Conservation (phyloP, 2,888 invertebrate genomes). For the Flexamia atlantica region DNA sequence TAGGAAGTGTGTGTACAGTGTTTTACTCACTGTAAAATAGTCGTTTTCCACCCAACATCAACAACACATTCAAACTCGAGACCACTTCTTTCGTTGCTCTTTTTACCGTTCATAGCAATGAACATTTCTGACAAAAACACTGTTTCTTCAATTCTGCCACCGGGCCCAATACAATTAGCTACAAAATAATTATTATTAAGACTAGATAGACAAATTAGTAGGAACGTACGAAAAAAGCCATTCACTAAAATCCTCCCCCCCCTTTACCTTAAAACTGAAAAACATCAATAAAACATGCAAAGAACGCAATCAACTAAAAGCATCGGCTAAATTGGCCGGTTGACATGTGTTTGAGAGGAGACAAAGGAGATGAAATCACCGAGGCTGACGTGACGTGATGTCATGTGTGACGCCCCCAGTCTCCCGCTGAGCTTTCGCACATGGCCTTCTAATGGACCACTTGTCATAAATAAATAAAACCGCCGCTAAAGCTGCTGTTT, state of each 20-base stretch:
- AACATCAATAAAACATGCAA: conserved; percentile 30
- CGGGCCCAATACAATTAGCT: no score
- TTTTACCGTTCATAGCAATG: no score
- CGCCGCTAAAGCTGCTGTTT: neutral
- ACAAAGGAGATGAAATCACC: conserved; percentile 58
- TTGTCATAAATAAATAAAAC: conserved; percentile 60
- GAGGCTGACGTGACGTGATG: conserved; percentile 43
- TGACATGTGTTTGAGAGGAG: conserved; percentile 55
- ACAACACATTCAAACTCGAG: no score
- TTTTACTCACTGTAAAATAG: no score
- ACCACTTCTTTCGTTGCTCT: no score
- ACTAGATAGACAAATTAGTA: neutral
- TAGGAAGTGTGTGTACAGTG: no score
- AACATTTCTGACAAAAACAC: no score
- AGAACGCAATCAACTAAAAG: conserved; percentile 48
- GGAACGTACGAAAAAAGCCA: no score
- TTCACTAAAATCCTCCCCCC: no score
- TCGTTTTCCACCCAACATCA: no score
- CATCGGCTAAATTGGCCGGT: conserved; percentile 38
- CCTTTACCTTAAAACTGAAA: neutral
- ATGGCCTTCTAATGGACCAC: conserved; percentile 58
- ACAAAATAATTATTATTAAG: neutral
- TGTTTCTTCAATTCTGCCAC: no score
- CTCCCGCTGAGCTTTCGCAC: conserved; percentile 49
- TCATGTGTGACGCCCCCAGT: conserved; percentile 16